Percentiles rank a stretch among this genome's conserved stretches.
Conservation (phyloP, 1,140 invertebrate species). For the Sitodiplosis mosellana region DNA sequence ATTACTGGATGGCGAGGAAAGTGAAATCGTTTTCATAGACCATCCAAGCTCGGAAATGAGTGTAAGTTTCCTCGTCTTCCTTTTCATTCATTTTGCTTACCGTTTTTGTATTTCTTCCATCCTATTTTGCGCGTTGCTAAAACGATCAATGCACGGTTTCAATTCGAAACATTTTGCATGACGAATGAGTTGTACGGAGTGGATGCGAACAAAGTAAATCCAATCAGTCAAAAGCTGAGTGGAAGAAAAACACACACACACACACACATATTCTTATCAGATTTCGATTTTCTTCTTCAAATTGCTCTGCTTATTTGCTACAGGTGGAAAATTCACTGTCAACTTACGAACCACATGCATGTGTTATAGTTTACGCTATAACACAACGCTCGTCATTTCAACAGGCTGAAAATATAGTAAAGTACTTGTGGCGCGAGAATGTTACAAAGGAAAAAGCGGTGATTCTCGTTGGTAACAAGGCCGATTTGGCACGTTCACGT, state of each 20-base stretch:
- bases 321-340: conserved; percentile 68
- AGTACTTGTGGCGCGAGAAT: conserved; percentile 61
- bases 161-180: too few relatives aligned
- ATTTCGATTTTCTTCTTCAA: too few relatives aligned
- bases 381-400: conserved; percentile 60
- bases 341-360: conserved; percentile 78
- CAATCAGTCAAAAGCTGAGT: too few relatives aligned
- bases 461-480: conserved; percentile 87
- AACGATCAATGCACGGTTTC: too few relatives aligned
- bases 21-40: conserved; percentile 79
- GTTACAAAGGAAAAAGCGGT: conserved; percentile 64
- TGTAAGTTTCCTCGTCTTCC: conserved; percentile 33
- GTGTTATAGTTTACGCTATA: conserved; percentile 73
- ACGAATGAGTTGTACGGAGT: too few relatives aligned
- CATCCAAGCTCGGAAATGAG: conserved; percentile 72
- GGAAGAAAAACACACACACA: too few relatives aligned
- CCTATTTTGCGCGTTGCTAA: too few relatives aligned
- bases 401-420: conserved; percentile 57
- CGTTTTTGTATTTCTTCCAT: too few relatives aligned
- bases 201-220: too few relatives aligned
- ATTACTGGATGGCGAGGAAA: conserved; percentile 74
- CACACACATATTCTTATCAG: too few relatives aligned
- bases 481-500: conserved; percentile 71
- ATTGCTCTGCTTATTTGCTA: conserved; percentile 1
- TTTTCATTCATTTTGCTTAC: neutral